Evolutionary conservation across 64 coral and sea anemone species (phyloP).

Genomic region (Anthopleura sola): DNA sequence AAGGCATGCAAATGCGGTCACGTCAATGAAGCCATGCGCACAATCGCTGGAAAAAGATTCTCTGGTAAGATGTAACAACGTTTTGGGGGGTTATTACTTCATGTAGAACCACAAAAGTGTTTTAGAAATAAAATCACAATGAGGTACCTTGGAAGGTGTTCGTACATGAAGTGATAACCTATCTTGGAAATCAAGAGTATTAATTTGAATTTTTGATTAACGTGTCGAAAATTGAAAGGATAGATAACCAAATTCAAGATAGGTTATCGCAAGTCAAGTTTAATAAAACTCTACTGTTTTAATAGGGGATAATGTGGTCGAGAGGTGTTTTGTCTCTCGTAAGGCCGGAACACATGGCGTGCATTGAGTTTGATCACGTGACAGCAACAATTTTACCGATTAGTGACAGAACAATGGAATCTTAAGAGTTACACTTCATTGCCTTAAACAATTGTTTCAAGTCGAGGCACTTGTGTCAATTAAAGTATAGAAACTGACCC

Average conservation of each 20-base stretch:
- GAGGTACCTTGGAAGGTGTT: background rate
- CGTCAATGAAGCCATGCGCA: constrained; percentile 33
- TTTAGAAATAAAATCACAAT: background rate
- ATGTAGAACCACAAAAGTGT: background rate
- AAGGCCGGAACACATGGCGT: too few relatives aligned
- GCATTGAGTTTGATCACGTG: too few relatives aligned
- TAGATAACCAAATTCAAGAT: background rate
- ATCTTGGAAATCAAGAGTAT: background rate
- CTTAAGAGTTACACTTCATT: too few relatives aligned
- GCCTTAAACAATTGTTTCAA: too few relatives aligned
- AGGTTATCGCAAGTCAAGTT: background rate
- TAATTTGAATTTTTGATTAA: too few relatives aligned
- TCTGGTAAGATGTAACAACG: too few relatives aligned
- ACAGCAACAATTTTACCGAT: too few relatives aligned
- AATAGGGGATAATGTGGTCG: background rate
- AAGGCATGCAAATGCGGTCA: constrained; percentile 31
- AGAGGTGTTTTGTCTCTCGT: too few relatives aligned
- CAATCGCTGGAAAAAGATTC: constrained; percentile 18
- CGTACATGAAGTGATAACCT: background rate
- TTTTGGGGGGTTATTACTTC: background rate
- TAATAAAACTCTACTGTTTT: background rate
- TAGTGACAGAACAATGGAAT: too few relatives aligned
- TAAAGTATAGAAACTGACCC: too few relatives aligned
- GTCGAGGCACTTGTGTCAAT: too few relatives aligned
- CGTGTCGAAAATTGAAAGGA: background rate